Base-by-base conservation (phyloP, 1,140 invertebrate species). In the Eubasilissa regina region DNA sequence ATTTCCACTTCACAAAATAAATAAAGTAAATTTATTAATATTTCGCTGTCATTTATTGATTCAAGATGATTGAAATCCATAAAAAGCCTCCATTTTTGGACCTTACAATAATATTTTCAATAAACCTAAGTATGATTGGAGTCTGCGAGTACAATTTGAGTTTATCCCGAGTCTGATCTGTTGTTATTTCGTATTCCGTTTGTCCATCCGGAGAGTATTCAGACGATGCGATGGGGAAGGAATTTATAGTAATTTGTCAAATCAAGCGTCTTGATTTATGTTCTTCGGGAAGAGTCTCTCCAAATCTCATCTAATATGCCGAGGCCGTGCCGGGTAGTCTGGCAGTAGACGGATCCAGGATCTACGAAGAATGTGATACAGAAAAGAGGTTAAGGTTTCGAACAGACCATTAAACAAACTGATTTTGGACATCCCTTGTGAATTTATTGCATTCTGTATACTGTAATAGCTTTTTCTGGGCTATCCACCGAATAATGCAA, bases 201-300 rank as follows among this genome's bases (percentile, higher is more conserved):
- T 73, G 68, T 47, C 66, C 58, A 43, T 43, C 19, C 25, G 58
- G 6, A 62, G 21, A 7, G 35, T 1, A 15, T n/a, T 13, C 4
- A 12, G 15, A 25, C 13, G 45, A 70, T 51, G 11, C 21, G 44
- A 17, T 9, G 48, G 21, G 70, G 43, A 53, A 8, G 74, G 43
- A 76, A 62, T 62, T 43, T 64, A 15, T 15, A 76, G 62, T 77
- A 77, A 77, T 77, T 77, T 77, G 45, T 77, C 75, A 66, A 77
- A 77, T 77, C n/a, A 60, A 62, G 43, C 60, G 48, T 19, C 64
- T 77, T 77, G 75, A 77, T 77, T 77, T 77, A 77, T 77, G 75
- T 68, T 73, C 68, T 35, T 25, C 25, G 25, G 47, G 25, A 25
- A 64, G 58, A 66, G 75, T 21, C 62, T 47, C 21, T 47, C 58